Conservation (phyloP, 53 echinoderm and acorn worm genomes). For the Crossaster papposus region DNA sequence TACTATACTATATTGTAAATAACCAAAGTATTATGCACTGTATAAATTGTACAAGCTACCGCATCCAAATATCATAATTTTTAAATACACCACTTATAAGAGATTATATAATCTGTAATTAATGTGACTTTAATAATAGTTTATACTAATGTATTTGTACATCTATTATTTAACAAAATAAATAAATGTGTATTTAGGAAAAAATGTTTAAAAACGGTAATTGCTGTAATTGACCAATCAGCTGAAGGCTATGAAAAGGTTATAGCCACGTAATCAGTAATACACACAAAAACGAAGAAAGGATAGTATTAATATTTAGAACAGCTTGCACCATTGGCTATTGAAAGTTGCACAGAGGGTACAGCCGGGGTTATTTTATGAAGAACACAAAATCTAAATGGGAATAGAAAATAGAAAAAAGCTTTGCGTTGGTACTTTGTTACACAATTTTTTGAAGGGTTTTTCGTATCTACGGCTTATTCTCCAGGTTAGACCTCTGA, state of each 20-base stretch:
- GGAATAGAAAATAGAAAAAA: no score
- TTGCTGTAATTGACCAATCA: background rate
- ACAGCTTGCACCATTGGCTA: background rate
- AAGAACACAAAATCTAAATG: no score
- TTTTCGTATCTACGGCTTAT: no score
- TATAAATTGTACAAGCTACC: conserved; percentile 36
- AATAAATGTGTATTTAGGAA: background rate
- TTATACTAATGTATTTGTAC: conserved; percentile 53
- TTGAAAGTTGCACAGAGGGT: background rate
- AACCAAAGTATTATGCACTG: conserved; percentile 17
- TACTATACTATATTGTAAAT: conserved; percentile 30
- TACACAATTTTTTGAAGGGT: no score
- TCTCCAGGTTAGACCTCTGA: no score
- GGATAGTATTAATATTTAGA: background rate
- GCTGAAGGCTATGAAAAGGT: background rate
- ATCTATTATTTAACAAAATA: conserved; percentile 27
- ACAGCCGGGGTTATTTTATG: no score
- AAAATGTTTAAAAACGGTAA: background rate
- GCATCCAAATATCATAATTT: conserved; percentile 21
- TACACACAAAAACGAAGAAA: no score
- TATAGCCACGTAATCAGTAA: background rate
- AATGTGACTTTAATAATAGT: conserved; percentile 33
- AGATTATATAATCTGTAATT: conserved; percentile 10
- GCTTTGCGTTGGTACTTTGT: no score
- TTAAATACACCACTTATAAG: conserved; percentile 24